These are phyloP conservation scores for Andrena bicolor DNA, from an alignment of 2,888 invertebrate genomes.

Conservation along the genomic window DNA sequence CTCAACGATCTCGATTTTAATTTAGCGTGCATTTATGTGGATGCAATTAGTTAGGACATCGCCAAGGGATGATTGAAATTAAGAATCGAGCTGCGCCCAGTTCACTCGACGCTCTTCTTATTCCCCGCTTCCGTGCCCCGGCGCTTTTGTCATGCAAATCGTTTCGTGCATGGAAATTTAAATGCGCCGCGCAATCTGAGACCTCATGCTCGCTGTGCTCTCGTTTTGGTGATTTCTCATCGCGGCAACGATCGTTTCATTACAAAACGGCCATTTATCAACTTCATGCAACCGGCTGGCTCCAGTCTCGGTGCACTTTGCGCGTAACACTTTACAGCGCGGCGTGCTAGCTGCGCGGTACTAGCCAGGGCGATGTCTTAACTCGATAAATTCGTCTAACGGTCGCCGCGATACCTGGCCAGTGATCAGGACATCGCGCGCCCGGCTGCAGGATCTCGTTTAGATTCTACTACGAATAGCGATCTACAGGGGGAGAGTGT, in stretches of 20 bases:
- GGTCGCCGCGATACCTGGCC: slow-evolving; percentile 14
- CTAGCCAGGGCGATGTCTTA: slow-evolving; percentile 48
- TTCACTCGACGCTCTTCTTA: background rate
- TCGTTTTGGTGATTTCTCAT: slow-evolving; percentile 17
- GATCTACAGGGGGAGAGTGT: background rate
- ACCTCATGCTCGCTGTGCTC: slow-evolving; percentile 11
- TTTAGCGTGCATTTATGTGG: too few species aligned
- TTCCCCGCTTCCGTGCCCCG: background rate
- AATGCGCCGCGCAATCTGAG: background rate
- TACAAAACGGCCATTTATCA: slow-evolving; percentile 38
- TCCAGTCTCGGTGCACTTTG: slow-evolving; percentile 25
- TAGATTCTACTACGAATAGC: background rate
- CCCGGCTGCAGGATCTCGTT: background rate
- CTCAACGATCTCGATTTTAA: too few species aligned
- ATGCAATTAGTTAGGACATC: background rate
- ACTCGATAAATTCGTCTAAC: slow-evolving; percentile 60
- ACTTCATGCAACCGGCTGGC: background rate
- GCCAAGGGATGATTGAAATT: slow-evolving; percentile 14
- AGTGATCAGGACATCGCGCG: background rate
- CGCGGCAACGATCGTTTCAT: slow-evolving; percentile 22
- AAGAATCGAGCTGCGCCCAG: background rate
- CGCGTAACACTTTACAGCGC: slow-evolving; percentile 49
- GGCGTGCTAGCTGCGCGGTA: slow-evolving; percentile 17
- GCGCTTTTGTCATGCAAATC: slow-evolving; percentile 19
- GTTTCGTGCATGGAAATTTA: slow-evolving; percentile 25